A percentile compares a stretch with the other conserved stretches of the same genome.
Conservation (phyloP, 1,140 invertebrate genomes). For the Lordiphosa collinella region DNA sequence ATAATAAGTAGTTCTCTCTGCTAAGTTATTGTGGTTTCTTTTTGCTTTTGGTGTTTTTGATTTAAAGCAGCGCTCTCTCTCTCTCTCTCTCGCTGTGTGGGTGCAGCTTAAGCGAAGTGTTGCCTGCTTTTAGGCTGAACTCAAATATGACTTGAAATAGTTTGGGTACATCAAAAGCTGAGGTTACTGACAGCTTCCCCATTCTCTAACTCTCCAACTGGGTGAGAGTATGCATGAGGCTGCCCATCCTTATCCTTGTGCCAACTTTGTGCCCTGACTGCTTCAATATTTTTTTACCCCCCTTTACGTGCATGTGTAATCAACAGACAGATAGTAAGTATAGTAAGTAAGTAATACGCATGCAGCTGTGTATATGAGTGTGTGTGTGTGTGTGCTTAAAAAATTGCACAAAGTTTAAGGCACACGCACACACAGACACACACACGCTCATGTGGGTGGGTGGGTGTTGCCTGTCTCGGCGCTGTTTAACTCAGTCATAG, state of each 20-base stretch:
- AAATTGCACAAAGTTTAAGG: conserved; percentile 51
- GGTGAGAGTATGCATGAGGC: not conserved
- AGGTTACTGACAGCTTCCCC: too few relatives aligned
- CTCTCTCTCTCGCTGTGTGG: too few relatives aligned
- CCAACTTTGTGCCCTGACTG: conserved; percentile 20
- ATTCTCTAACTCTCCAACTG: not conserved
- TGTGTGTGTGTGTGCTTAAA: conserved; percentile 41
- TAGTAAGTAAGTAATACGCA: conserved; percentile 63
- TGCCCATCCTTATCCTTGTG: too few relatives aligned
- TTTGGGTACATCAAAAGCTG: too few relatives aligned
- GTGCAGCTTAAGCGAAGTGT: too few relatives aligned
- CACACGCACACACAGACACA: conserved; percentile 1
- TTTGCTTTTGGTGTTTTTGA: too few relatives aligned
- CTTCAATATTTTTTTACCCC: conserved; percentile 37
- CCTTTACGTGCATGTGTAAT: conserved; percentile 67
- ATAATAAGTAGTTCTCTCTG: too few relatives aligned
- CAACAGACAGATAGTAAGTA: conserved; percentile 55
- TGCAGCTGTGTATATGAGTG: conserved; percentile 21
- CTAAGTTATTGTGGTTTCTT: too few relatives aligned
- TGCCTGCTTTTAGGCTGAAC: too few relatives aligned
- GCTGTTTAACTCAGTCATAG: conserved; percentile 59
- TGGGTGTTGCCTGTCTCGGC: conserved; percentile 23
- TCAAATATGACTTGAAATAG: too few relatives aligned
- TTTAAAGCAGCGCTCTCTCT: too few relatives aligned
- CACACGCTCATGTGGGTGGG: conserved; percentile 13